Base-by-base conservation (phyloP, 2,888 invertebrate species). In the Adela reaumurella region DNA sequence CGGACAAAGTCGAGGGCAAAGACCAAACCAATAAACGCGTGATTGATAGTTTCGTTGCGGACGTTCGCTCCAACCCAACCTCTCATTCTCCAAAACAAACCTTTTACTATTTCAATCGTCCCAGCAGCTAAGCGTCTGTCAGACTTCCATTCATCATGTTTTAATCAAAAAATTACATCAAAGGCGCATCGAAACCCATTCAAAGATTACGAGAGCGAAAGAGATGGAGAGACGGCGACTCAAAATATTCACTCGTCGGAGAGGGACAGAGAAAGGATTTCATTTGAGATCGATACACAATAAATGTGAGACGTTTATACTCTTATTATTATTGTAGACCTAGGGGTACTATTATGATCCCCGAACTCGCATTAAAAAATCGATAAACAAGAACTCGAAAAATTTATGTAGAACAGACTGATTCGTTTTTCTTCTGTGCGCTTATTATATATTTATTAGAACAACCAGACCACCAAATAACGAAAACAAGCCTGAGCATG, bases 281-380 rank as follows among this genome's bases (percentile, higher is more conserved):
- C 66, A 62, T 68, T 62, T 61, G 58, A 65, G 70, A 71, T 72
- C 70, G 69, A 70, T 71, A 67, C 64, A 65, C 68, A 64, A 70
- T 71, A 71, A 70, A 70, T 70, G 70, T 68, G 62, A 55, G 56
- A 61, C 62, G 56, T 64, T 64, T 62, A 6, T 24, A 24, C 8
- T 24, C 24, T 24, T 24, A 8, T 24, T 35, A 11, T n/a, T n/a
- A n/a, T n/a, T n/a, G n/a, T n/a, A n/a, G n/a, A n/a, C n/a, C n/a
- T n/a, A n/a, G n/a, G n/a, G n/a, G n/a, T n/a, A n/a, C n/a, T n/a
- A n/a, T n/a, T n/a, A n/a, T n/a, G n/a, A n/a, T n/a, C n/a, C n/a
- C n/a, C n/a, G n/a, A n/a, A n/a, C n/a, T n/a, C n/a, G n/a, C n/a
- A n/a, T n/a, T n/a, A n/a, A n/a, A n/a, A n/a, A n/a, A n/a, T n/a